Evolutionary conservation across 1,140 invertebrate species (phyloP).

Genomic region (Cyclargus thomasi): DNA sequence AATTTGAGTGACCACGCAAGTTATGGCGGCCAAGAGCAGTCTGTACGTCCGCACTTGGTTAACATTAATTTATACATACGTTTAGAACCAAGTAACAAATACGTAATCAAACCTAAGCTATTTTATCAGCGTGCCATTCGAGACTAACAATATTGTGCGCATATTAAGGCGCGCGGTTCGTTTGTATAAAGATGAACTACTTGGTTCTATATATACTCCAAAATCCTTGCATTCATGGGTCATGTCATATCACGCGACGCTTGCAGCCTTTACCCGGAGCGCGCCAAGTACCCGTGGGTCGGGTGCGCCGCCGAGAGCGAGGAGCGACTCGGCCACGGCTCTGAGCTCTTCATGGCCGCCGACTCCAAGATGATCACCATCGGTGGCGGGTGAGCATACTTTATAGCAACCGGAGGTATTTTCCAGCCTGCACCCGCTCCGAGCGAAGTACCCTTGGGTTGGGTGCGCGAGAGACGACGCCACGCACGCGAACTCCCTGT

Average conservation of each 20-base stretch:
- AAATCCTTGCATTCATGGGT: background rate
- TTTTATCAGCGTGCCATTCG: no score
- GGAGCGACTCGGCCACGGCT: constrained; percentile 83
- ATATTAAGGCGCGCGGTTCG: no score
- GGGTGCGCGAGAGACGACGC: constrained; percentile 77
- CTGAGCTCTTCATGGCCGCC: constrained; percentile 97
- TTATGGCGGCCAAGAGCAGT: no score
- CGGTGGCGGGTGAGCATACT: constrained; percentile 59
- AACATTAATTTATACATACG: no score
- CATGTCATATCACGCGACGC: constrained; percentile 36
- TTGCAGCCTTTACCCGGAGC: constrained; percentile 85
- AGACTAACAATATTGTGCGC: no score
- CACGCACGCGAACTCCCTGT: constrained; percentile 88
- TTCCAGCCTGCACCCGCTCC: constrained; percentile 83
- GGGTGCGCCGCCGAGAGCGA: constrained; percentile 75
- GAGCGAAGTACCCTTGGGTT: constrained; percentile 94
- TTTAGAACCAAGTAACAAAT: no score
- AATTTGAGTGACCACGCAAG: no score
- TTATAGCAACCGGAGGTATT: background rate
- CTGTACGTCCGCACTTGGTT: no score
- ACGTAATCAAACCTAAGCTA: no score
- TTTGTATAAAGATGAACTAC: no score
- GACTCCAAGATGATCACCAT: constrained; percentile 95
- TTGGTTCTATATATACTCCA: no score
- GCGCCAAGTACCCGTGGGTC: constrained; percentile 95